These are phyloP conservation scores for Charaxes varanes DNA, from an alignment of 1,140 invertebrate genomes.

Conservation along the genomic window DNA sequence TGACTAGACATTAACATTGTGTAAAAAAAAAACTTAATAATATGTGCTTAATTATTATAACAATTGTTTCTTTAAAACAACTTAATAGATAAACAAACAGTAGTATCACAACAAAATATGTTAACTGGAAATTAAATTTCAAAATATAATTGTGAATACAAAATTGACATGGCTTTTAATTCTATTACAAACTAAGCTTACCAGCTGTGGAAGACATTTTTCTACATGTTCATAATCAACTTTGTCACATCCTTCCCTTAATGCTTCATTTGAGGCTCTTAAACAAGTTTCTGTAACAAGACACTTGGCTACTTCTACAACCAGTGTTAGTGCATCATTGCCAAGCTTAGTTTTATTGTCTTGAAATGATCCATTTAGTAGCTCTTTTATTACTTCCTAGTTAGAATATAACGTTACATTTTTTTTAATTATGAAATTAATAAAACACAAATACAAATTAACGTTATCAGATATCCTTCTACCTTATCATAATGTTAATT, in stretches of 20 bases:
- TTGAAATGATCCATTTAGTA: constrained; percentile 46
- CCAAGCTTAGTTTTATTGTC: constrained; percentile 52
- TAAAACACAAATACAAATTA: neutral
- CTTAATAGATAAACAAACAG: too few relatives aligned
- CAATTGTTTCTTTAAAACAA: too few relatives aligned
- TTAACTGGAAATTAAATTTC: too few relatives aligned
- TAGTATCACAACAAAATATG: too few relatives aligned
- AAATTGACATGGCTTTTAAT: too few relatives aligned
- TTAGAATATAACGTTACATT: constrained; percentile 9
- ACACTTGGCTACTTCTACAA: constrained; percentile 66
- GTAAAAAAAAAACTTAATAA: too few relatives aligned
- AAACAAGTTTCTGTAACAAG: constrained; percentile 68
- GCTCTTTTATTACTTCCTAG: constrained; percentile 49
- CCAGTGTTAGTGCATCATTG: constrained; percentile 47
- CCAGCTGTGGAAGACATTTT: constrained; percentile 67
- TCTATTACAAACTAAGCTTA: too few relatives aligned
- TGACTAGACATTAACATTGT: too few relatives aligned
- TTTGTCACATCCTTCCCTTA: constrained; percentile 52
- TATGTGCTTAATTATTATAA: too few relatives aligned
- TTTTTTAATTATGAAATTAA: neutral
- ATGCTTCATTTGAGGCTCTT: constrained; percentile 64
- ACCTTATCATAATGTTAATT: neutral
- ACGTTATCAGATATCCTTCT: neutral
- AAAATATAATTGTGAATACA: too few relatives aligned
- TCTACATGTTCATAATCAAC: constrained; percentile 64